A percentile compares a stretch with the other conserved stretches of the same genome.
Conservation (phyloP, 2,888 invertebrate genomes). For the Eubasilissa splendida region DNA sequence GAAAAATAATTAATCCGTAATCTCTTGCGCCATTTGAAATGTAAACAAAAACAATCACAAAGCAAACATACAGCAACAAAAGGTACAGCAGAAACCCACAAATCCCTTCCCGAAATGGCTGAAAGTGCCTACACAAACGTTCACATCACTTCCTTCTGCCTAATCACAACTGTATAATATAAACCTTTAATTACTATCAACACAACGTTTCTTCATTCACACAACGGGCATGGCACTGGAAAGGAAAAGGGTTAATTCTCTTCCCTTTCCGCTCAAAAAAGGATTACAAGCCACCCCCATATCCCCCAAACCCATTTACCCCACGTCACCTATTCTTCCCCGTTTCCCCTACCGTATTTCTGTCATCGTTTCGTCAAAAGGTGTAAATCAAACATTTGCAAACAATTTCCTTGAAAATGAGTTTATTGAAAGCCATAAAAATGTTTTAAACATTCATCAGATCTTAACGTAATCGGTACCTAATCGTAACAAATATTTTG, state of each 20-base stretch:
- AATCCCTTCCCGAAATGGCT: constrained; percentile 35
- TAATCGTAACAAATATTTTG: too few species aligned
- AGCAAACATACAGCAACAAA: constrained; percentile 51
- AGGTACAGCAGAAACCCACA: constrained; percentile 60
- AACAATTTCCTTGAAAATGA: constrained; percentile 33
- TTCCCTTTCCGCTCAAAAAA: constrained; percentile 59
- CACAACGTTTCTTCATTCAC: constrained; percentile 66
- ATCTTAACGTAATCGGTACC: too few species aligned
- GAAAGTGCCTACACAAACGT: constrained; percentile 57
- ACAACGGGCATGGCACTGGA: constrained; percentile 61
- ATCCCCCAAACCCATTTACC: constrained; percentile 48
- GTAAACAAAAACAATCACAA: constrained; percentile 59
- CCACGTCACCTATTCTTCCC: constrained; percentile 52
- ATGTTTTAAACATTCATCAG: too few species aligned
- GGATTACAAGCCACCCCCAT: constrained; percentile 56
- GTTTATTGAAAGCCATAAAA: constrained; percentile 35
- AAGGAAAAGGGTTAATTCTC: constrained; percentile 65
- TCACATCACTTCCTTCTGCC: constrained; percentile 56
- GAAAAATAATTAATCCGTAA: constrained; percentile 58
- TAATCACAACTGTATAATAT: constrained; percentile 61
- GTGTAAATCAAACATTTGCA: constrained; percentile 58
- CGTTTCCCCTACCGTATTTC: constrained; percentile 65
- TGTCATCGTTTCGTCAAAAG: constrained; percentile 58
- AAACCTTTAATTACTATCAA: constrained; percentile 75
- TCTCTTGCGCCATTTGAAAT: constrained; percentile 57